Evolutionary conservation across 2,113 vertebrate species (phyloP).

Genomic region (Euleptes europaea): DNA sequence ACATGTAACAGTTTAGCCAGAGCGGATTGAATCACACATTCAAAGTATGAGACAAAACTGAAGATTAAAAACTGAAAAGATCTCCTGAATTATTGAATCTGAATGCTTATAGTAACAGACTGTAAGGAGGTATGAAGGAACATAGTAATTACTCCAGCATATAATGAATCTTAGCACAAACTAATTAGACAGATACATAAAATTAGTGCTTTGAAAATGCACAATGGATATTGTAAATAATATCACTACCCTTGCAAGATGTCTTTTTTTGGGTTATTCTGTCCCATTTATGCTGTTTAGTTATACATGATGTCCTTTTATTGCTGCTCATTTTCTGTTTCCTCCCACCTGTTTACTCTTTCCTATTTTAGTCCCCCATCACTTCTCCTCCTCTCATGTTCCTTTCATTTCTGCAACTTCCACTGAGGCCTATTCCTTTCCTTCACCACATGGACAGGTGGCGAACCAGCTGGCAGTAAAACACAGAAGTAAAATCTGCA

Average conservation of each 20-base stretch:
- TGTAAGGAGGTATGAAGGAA: neutral
- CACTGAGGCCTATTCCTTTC: neutral
- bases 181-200: neutral
- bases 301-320: neutral
- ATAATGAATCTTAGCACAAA: neutral
- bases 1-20: neutral
- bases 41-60: neutral
- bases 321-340: neutral
- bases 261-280: neutral
- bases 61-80: neutral
- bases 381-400: slow-evolving; percentile 12
- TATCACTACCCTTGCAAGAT: neutral
- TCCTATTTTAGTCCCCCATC: neutral
- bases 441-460: slow-evolving; percentile 8
- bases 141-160: neutral
- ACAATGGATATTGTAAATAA: neutral
- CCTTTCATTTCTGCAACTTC: neutral
- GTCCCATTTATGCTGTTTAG: neutral
- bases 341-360: neutral
- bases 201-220: slow-evolving; percentile 17
- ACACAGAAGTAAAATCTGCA: neutral
- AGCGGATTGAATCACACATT: neutral
- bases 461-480: neutral
- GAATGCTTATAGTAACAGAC: neutral
- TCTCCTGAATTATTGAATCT: neutral